Evolutionary conservation across 2,888 invertebrate genomes (phyloP), one percentile per base, ranked within the genome.

Genomic region (Branchellion lobata): DNA sequence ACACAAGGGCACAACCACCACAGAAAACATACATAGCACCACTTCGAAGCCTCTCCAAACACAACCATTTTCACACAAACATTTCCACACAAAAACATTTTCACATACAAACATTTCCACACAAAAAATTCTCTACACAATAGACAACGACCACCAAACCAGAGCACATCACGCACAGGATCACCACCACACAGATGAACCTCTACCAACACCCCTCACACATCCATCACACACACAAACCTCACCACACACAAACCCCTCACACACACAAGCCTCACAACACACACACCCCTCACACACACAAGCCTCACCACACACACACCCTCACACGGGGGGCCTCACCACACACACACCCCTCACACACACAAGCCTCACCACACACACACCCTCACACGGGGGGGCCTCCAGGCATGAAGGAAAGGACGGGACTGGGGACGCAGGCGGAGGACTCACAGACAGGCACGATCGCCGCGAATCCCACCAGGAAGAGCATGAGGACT

Each of bases 391-490:
- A 57, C 8, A 57, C 21, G 5, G 61, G 61, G 24, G 61, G 61
- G 11, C 61, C 61, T 24, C 61, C 61, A 24, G n/a, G 11, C 61
- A 18, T 24, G 21, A 18, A 57, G 24, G 61, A 18, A 5, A 57
- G 5, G 61, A 57, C 24, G n/a, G 24, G n/a, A n/a, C 5, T 5
- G 21, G 61, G 61, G 3, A 57, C 24, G n/a, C 61, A 57, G 14
- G 61, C 61, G 21, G 11, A 14, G n/a, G 61, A 57, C 61, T 57
- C 61, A 57, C 61, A 57, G 3, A 57, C 61, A 3, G 61, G 61
- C 21, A 57, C 61, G 21, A 57, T 57, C n/a, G 61, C 61, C 24
- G 61, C 61, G 5, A 57, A 18, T 8, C 61, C 61, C 3, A 57
- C 61, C n/a, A 57, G 21, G 5, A 57, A 24, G 3, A 57, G 24